A percentile compares a stretch with the other conserved stretches of the same genome.
phyloP scores from a whole-genome alignment of 1,140 invertebrate species.

The Lasioglossum baleicum region DNA sequence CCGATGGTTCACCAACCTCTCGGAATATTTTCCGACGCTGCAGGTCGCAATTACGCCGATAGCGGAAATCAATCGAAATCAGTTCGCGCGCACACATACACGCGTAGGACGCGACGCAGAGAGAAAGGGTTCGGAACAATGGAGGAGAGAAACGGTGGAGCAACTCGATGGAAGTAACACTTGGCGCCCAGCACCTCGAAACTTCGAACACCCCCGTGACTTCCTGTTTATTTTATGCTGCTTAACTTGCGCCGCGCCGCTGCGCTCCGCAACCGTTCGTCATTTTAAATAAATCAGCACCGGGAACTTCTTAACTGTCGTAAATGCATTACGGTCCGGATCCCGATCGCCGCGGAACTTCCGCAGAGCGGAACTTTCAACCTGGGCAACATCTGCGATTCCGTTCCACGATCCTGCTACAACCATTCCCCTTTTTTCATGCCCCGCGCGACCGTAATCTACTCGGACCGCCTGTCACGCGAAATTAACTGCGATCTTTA shows the following conservation, averaged over 20 bases:
- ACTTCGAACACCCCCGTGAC: neutral
- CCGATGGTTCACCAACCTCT: too few relatives aligned
- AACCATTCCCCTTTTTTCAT: neutral
- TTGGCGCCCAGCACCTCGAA: conserved; percentile 13
- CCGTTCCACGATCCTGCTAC: neutral
- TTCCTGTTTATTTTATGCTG: conserved; percentile 39
- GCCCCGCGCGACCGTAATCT: too few relatives aligned
- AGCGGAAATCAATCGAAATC: neutral
- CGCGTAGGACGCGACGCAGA: too few relatives aligned
- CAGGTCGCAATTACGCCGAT: neutral
- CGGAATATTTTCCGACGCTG: too few relatives aligned
- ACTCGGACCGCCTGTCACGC: too few relatives aligned
- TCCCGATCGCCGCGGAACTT: conserved; percentile 22
- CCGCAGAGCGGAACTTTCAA: neutral
- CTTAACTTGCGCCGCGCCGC: conserved; percentile 6
- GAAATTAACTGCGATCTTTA: too few relatives aligned
- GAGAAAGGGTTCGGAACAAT: neutral
- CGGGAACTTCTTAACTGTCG: conserved; percentile 30
- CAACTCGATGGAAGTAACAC: neutral
- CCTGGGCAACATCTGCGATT: neutral
- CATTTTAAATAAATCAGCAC: conserved; percentile 46
- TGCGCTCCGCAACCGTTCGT: neutral
- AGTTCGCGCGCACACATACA: neutral
- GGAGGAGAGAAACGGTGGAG: neutral
- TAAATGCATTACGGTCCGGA: conserved; percentile 22